phyloP scores from a whole-genome alignment of 2,797 vertebrate species.

The Amblyraja radiata region DNA sequence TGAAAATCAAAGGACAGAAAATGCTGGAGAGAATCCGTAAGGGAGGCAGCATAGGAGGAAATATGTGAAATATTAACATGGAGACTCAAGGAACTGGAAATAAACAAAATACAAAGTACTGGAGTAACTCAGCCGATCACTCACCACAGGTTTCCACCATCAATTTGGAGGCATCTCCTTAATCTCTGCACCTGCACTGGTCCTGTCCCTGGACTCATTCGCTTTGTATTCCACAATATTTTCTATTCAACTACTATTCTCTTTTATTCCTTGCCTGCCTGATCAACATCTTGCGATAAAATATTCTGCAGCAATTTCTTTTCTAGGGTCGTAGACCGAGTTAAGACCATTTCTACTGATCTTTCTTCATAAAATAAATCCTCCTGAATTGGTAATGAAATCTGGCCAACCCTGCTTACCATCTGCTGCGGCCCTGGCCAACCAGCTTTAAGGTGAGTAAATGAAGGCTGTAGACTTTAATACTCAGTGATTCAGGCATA shows the following conservation, averaged over 20 bases:
- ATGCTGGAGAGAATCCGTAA: too few species aligned
- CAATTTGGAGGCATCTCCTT: background rate
- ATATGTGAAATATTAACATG: too few species aligned
- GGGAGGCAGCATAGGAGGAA: too few species aligned
- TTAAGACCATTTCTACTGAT: background rate
- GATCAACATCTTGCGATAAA: background rate
- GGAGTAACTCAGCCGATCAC: too few species aligned
- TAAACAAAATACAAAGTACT: too few species aligned
- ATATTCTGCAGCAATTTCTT: background rate
- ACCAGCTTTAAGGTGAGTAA: background rate
- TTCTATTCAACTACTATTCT: background rate
- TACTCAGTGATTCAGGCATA: background rate
- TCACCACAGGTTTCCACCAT: background rate
- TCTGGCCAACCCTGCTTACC: background rate
- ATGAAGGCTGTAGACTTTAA: background rate
- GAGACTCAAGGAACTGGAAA: too few species aligned
- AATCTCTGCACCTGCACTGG: background rate
- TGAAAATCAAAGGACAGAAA: too few species aligned
- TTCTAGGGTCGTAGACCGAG: background rate
- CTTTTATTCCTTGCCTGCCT: background rate
- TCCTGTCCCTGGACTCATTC: background rate
- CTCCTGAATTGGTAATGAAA: background rate
- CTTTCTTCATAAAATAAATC: background rate
- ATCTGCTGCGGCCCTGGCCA: background rate
- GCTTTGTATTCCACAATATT: background rate